phyloP scores from a whole-genome alignment of 2,888 invertebrate species.

The Pristionchus arcanus region DNA sequence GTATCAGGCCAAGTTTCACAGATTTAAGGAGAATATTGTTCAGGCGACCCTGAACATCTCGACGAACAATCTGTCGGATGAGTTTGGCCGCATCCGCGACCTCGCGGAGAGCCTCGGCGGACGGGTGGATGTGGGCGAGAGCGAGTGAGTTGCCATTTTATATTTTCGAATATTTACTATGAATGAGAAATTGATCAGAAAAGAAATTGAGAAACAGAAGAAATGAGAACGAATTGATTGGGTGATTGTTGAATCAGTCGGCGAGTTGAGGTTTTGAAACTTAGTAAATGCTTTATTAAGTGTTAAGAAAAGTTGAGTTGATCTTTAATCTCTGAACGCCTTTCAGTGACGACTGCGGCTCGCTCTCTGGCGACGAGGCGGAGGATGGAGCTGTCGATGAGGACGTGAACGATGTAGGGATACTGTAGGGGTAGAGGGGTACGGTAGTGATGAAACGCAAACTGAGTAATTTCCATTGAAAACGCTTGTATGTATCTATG shows the following conservation, averaged over 20 bases:
- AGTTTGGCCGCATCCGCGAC: constrained; percentile 23
- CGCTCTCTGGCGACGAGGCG: constrained; percentile 13
- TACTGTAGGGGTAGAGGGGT: background rate
- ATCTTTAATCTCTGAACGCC: background rate
- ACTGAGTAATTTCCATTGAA: background rate
- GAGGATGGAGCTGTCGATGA: constrained; percentile 22
- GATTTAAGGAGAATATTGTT: background rate
- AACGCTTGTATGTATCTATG: too few species aligned
- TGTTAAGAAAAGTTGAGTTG: background rate
- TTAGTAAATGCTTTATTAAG: too few species aligned
- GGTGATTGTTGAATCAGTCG: too few species aligned
- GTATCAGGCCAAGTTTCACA: too few species aligned
- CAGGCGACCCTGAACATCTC: constrained; percentile 53
- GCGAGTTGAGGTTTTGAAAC: too few species aligned
- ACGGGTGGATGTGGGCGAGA: constrained; percentile 53
- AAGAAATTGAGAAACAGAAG: too few species aligned
- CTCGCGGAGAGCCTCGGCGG: constrained; percentile 2
- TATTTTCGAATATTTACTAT: too few species aligned
- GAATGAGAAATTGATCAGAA: too few species aligned
- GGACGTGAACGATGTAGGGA: background rate
- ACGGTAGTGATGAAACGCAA: background rate
- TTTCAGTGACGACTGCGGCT: constrained; percentile 36
- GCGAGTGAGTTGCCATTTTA: constrained; percentile 47
- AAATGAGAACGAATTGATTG: too few species aligned
- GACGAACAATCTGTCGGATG: constrained; percentile 49